A percentile compares a stretch with the other conserved stretches of the same genome.
Conservation (phyloP, 2,888 invertebrate genomes). For the Graphium colonna region DNA sequence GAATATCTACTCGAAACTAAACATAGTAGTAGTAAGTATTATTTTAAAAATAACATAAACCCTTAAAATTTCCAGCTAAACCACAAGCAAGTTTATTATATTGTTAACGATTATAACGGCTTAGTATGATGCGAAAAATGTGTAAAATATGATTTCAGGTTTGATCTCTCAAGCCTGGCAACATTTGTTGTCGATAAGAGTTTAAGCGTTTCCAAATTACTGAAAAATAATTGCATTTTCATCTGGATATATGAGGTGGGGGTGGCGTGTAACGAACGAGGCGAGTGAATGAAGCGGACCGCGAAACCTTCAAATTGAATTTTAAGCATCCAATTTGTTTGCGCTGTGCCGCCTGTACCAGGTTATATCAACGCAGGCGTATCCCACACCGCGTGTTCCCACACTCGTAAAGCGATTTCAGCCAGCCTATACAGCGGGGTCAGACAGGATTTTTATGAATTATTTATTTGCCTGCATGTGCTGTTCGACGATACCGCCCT, state of each 20-base stretch:
- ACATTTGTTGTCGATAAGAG: conserved; percentile 42
- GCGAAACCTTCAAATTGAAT: conserved; percentile 80
- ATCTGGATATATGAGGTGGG: conserved; percentile 60
- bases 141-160: not conserved
- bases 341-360: conserved; percentile 50
- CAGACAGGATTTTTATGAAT: conserved; percentile 58
- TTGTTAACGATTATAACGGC: too few relatives aligned
- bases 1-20: too few relatives aligned
- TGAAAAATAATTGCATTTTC: conserved; percentile 66
- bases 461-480: conserved; percentile 36
- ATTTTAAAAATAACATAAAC: too few relatives aligned
- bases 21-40: too few relatives aligned
- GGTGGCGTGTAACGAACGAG: conserved; percentile 68
- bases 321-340: conserved; percentile 80
- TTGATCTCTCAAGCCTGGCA: conserved; percentile 30
- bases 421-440: conserved; percentile 46
- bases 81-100: too few relatives aligned
- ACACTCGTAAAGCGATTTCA: conserved; percentile 70
- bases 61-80: too few relatives aligned
- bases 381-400: conserved; percentile 43
- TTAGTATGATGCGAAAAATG: too few relatives aligned
- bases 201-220: conserved; percentile 54
- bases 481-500: conserved; percentile 18
- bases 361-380: conserved; percentile 50
- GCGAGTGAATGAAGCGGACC: conserved; percentile 73